Base-by-base conservation (phyloP, 1,140 invertebrate genomes). In the Oryctes rhinoceros region DNA sequence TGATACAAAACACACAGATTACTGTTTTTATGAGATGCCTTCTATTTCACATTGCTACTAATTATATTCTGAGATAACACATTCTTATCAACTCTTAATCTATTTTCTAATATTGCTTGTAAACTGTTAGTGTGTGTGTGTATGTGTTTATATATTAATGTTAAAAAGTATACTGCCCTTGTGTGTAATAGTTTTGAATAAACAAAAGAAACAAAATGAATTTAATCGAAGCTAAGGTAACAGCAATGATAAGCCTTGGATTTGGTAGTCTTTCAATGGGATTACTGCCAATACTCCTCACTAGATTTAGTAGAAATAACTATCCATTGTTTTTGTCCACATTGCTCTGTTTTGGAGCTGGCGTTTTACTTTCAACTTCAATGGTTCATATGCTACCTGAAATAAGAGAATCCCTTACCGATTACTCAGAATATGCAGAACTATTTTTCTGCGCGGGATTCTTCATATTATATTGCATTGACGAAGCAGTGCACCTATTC, bases 381-480 rank as follows among this genome's bases (percentile, higher is more conserved):
- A 87, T 96, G 49, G 88, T 95, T 3, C 96, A 97, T 86, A 94
- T 97, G 88, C 88, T 97, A 53, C 95, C 96, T 18, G 96, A 97
- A 88, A 92, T 94, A 65, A 75, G 84, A 67, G 83, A 85, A 80
- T 67, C 75, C 35, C 30, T 84, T 11, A 71, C 75, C 0, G 18
- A 78, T 35, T 84, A 82, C 75, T 81, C 83, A 53, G 79, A 89
- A 35, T 89, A 91, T 81, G 91, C 94, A 0, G 95, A 96, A 85
- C 85, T 96, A 10, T 84, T 93, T 0, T 90, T 95, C 48, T 95
- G 94, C 82, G 86, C 89, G 15, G 95, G 95, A 0, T 96, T 96
- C 86, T 95, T 96, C 78, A 81, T 95, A 0, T 91, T 96, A 0
- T 96, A 96, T 84, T 87, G 95, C 15, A 88, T 96, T 10, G 95